Percentiles rank a stretch among this genome's conserved stretches.
These are phyloP conservation scores for Porites australiensis DNA, from an alignment of 64 coral and sea anemone genomes.

Conservation along the genomic window DNA sequence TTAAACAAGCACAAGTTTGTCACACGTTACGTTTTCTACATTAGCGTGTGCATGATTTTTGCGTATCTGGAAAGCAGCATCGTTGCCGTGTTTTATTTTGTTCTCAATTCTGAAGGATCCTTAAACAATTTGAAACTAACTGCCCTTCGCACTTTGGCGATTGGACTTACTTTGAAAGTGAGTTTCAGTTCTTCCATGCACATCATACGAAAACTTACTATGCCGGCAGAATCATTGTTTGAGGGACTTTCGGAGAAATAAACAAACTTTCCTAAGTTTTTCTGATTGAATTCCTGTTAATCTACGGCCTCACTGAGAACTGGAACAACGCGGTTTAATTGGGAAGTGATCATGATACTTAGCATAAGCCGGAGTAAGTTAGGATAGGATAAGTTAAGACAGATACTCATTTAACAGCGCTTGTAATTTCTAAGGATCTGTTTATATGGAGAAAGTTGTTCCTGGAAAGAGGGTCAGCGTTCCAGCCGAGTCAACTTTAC, in stretches of 20 bases:
- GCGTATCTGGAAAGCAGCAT: constrained; percentile 48
- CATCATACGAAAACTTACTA: constrained; percentile 38
- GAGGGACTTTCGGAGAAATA: neutral
- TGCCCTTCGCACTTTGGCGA: constrained; percentile 31
- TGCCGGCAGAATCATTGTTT: neutral
- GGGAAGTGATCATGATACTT: too few species aligned
- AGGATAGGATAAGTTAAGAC: too few species aligned
- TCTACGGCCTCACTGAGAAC: too few species aligned
- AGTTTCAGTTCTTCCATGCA: constrained; percentile 56
- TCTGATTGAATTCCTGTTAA: too few species aligned
- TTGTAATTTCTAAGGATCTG: too few species aligned
- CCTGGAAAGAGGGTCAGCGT: too few species aligned
- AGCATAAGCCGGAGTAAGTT: too few species aligned
- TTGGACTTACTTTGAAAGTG: constrained; percentile 25
- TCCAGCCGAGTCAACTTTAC: too few species aligned
- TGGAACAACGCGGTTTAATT: too few species aligned
- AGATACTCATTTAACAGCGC: too few species aligned
- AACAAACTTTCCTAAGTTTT: neutral
- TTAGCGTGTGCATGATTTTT: constrained; percentile 49
- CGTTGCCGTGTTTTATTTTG: constrained; percentile 41
- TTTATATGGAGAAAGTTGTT: too few species aligned
- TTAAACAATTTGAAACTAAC: constrained; percentile 43
- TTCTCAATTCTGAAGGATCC: constrained; percentile 23
- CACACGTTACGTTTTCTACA: constrained; percentile 50
- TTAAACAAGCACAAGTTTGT: neutral